Conservation (phyloP, 2,888 invertebrate species). For the Galerucella nymphaeae region DNA sequence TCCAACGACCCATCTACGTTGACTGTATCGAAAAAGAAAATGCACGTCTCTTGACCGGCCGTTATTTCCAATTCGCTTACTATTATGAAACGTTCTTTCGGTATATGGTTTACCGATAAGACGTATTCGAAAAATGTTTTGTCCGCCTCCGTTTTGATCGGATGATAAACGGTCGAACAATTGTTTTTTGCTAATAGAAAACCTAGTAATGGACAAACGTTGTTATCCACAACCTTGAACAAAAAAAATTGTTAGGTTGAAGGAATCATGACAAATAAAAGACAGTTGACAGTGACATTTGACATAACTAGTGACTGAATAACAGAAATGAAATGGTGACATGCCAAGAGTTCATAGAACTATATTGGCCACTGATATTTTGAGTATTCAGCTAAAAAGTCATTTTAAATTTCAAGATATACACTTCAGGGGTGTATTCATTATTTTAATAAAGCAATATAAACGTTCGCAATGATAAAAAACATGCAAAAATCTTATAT, state of each 20-base stretch:
- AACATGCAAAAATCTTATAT: too few relatives aligned
- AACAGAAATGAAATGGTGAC: too few relatives aligned
- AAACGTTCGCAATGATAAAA: too few relatives aligned
- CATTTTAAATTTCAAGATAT: too few relatives aligned
- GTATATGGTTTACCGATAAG: conserved; percentile 45
- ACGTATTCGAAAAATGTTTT: conserved; percentile 48
- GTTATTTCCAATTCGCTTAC: conserved; percentile 37
- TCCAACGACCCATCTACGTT: conserved; percentile 71
- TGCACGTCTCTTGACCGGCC: conserved; percentile 33
- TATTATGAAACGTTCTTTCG: conserved; percentile 47
- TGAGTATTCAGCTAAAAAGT: too few relatives aligned
- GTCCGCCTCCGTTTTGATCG: conserved; percentile 43
- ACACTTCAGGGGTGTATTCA: too few relatives aligned
- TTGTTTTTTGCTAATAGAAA: conserved; percentile 68
- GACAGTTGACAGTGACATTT: too few relatives aligned
- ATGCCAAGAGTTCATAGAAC: too few relatives aligned
- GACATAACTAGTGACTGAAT: too few relatives aligned
- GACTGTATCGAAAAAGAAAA: conserved; percentile 65
- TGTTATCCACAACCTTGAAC: conserved; percentile 68
- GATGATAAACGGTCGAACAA: conserved; percentile 53
- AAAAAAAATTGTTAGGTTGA: background rate
- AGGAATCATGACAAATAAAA: too few relatives aligned
- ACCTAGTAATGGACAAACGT: conserved; percentile 74
- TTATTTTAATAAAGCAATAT: too few relatives aligned
- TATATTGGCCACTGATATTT: too few relatives aligned